Base-by-base conservation (phyloP, 2,888 invertebrate species). In the Phrixothrix hirtus region DNA sequence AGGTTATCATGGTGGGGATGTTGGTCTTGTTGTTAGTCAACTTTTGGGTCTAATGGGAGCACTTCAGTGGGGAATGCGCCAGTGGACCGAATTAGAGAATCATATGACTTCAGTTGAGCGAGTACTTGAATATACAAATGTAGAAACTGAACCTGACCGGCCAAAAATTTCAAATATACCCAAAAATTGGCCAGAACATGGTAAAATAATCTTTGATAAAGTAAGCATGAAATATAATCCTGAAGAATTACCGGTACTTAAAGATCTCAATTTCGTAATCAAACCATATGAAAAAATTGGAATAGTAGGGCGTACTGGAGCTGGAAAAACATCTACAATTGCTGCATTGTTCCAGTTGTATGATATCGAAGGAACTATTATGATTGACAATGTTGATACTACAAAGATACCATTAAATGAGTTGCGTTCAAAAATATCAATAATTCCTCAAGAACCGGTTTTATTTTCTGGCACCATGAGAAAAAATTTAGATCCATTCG, bases 61-160 rank as follows among this genome's bases (percentile, higher is more conserved):
- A 70, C 61, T 83, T 60, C 83, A 83, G 67, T 84, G 83, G 82
- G 82, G 81, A 9, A 80, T 84, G 62, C 80, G 95, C 2, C 95
- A 95, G 74, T 92, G 92, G 65, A 92, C 94, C 0, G 95, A 95
- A 74, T 73, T 75, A 16, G 75, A 75, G 70, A 93, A 91, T 68
- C 87, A 86, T 61, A 91, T 92, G 91, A 92, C 90, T 1, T 87
- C 90, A 9, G 95, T 96, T 0, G 96, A 97, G 76, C 83, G 94
- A 72, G 81, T 88, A 0, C 36, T 70, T 27, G 75, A 75, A 60
- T 74, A 75, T 41, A 69, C 79, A 1, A 72, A 78, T 12, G 66
- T 85, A 6, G 75, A 78, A 50, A 65, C 66, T 2, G 78, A 78
- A 61, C 51, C 51, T 5, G 26, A 36, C 1, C 42, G 43, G 3